phyloP scores from a whole-genome alignment of 2,797 vertebrate species.

The Cossypha niveicapilla region DNA sequence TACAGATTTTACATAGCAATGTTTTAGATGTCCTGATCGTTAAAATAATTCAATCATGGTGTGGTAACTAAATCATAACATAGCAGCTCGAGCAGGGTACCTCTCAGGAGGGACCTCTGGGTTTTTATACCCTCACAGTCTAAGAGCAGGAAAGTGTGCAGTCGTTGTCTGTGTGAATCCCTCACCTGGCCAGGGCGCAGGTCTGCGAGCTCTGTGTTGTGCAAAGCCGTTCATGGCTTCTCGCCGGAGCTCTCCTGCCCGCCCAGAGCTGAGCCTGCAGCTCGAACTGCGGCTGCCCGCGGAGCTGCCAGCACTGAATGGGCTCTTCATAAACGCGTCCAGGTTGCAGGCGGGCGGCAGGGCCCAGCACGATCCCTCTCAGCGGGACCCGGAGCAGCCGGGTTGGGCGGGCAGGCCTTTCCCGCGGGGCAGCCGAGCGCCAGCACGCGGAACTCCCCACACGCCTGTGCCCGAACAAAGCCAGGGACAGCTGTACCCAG shows the following conservation, averaged over 20 bases:
- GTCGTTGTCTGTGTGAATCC: too few relatives aligned
- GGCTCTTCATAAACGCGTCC: not conserved
- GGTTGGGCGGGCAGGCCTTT: too few relatives aligned
- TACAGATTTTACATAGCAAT: not conserved
- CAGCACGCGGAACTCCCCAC: rapidly evolving
- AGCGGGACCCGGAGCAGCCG: rapidly evolving
- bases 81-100: not conserved
- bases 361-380: rapidly evolving
- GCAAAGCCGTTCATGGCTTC: not conserved
- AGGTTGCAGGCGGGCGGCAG: rapidly evolving
- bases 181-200: not conserved
- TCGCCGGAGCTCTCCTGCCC: not conserved
- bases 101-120: not conserved
- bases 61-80: not conserved
- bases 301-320: not conserved
- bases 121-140: not conserved
- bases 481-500: rapidly evolving
- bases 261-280: not conserved
- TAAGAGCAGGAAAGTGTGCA: not conserved
- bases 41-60: not conserved
- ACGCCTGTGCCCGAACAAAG: rapidly evolving
- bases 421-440: rapidly evolving
- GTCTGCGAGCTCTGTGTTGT: not conserved
- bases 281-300: not conserved
- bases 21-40: not conserved